Evolutionary conservation across 2,888 invertebrate species (phyloP), one percentile per base, ranked within the genome.

Genomic region (Blera fallax): DNA sequence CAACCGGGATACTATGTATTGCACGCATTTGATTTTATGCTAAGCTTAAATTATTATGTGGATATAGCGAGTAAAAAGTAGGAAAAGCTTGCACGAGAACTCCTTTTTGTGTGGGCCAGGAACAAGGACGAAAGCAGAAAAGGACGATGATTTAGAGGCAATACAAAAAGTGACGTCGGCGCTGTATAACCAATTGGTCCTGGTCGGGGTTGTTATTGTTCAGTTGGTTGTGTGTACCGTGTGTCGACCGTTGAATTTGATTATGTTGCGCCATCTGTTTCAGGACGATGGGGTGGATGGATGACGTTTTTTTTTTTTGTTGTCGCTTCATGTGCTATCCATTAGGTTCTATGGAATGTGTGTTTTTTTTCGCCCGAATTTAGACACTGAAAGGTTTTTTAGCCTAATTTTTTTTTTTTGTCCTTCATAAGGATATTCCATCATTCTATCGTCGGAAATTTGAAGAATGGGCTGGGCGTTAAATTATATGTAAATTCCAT

Each of bases 241-340:
- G 58, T 84, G 69, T 74, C 70, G 70, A 70, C 76, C 70, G 82
- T 82, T 77, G 81, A 65, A 85, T 85, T 85, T 85, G 85, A 85
- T 85, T 85, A 85, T 85, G 85, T 67, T 85, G 76, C 76, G 81
- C 85, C 85, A 85, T 85, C 76, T 81, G 72, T 82, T 82, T 78
- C 65, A 77, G 65, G 37, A 72, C 65, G 65, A 70, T 76, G 29
- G 58, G 48, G 56, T 76, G 76, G 58, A 77, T 58, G 72, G 50
- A 83, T 78, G 83, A 65, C 27, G 11, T 58, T 64, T 76, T 74
- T 73, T 74, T 74, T 21, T 4, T 24, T 16, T 48, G 3, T 69
- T 45, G 40, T 54, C 45, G 56, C 60, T 81, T 74, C 60, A 81
- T 74, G 76, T 69, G 62, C 76, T 56, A 54, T 69, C 81, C 81